Evolutionary conservation across 2,113 vertebrate genomes (phyloP), one percentile per base, ranked within the genome.

Genomic region (Empidonax alnorum): DNA sequence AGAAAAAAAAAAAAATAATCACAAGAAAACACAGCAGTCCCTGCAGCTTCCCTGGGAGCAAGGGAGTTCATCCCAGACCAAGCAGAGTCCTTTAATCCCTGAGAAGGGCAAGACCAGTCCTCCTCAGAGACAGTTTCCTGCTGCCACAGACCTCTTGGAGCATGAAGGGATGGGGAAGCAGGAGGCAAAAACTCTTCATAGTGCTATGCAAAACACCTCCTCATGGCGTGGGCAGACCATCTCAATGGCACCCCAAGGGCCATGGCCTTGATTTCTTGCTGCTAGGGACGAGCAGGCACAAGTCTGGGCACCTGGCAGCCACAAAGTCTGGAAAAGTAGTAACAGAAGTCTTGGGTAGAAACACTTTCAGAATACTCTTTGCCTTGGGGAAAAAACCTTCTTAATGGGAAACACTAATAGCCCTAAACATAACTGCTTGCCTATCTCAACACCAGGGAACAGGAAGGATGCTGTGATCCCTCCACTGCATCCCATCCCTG

Each of bases 351-450:
- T 42, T 1, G 1, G 7, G 12, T 11, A 55, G 42, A 77, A 81
- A 66, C 0, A 0, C 6, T 75, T 84, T 7, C 46, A 93, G 65
- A 89, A 81, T 33, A 13, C 3, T 59, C 74, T 7, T 24, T 7
- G 7, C 4, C 41, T 52, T 8, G 19, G 9, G 2, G 9, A 25
- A 13, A 58, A 49, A 17, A 2, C 1, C 2, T 41, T 69, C 65
- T 66, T 28, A 74, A 35, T 17, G 12, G 27, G 67, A 67, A 75
- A 39, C 8, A 37, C 0, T 7, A 13, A 35, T n/a, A 84, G 24
- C 1, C 7, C 10, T 0, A 1, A 68, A 61, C 22, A n/a, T 2
- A 31, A 4, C 4, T 65, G 35, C 9, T 59, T 61, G 63, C 1
- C n/a, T 47, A 31, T 25, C 79, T 76, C 63, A 41, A 3, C n/a